Conservation (phyloP, 1,140 invertebrate genomes). For the Lysiphlebus fabarum region DNA sequence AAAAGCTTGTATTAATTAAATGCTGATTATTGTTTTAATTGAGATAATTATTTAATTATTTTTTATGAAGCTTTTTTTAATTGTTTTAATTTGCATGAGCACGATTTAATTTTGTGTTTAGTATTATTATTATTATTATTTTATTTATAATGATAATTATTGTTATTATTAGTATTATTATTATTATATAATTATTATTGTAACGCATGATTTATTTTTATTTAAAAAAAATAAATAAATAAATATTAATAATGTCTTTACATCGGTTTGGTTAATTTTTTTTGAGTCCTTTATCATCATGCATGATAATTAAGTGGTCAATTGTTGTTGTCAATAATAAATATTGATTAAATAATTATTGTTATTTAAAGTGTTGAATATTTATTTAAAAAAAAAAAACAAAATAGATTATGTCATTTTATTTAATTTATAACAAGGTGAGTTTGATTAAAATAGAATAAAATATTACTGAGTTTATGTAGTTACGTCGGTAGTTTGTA, state of each 20-base stretch:
- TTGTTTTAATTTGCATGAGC: slow-evolving; percentile 32
- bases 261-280: slow-evolving; percentile 48
- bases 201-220: slow-evolving; percentile 44
- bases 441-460: neutral
- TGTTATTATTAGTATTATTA: slow-evolving; percentile 20
- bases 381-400: neutral
- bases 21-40: too few species aligned
- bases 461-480: neutral
- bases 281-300: slow-evolving; percentile 38
- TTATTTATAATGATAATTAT: slow-evolving; percentile 29
- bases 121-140: slow-evolving; percentile 36
- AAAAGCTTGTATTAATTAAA: too few species aligned
- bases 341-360: slow-evolving; percentile 14
- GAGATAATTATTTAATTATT: neutral
- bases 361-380: slow-evolving; percentile 1
- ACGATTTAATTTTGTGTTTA: slow-evolving; percentile 24
- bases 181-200: slow-evolving; percentile 39
- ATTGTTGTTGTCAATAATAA: slow-evolving; percentile 19
- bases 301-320: slow-evolving; percentile 35
- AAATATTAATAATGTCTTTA: slow-evolving; percentile 39
- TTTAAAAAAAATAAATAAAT: slow-evolving; percentile 43
- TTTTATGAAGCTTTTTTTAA: slow-evolving; percentile 6
- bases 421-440: neutral
- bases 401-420: neutral
- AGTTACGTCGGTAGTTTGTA: slow-evolving; percentile 13